Percentiles rank a stretch among this genome's conserved stretches.
Conservation (phyloP, 2,888 invertebrate species). For the Netelia inedita region DNA sequence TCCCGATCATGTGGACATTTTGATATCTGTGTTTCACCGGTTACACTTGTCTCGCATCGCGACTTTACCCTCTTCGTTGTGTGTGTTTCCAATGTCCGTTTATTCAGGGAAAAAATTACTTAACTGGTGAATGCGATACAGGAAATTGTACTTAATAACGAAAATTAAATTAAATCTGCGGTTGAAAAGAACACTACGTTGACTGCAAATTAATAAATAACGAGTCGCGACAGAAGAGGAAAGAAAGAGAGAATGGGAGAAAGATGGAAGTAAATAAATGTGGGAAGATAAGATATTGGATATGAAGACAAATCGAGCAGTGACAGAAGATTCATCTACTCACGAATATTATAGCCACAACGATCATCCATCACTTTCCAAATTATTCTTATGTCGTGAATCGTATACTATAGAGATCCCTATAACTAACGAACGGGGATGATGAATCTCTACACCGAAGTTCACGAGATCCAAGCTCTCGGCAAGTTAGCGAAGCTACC, state of each 20-base stretch:
- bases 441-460: constrained; percentile 46
- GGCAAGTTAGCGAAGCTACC: constrained; percentile 41
- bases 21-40: constrained; percentile 59
- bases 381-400: constrained; percentile 56
- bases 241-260: background rate
- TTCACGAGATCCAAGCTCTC: constrained; percentile 19
- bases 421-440: constrained; percentile 33
- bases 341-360: constrained; percentile 32
- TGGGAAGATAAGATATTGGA: constrained; percentile 4
- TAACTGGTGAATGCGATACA: background rate
- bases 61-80: background rate
- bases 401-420: constrained; percentile 33
- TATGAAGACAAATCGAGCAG: constrained; percentile 43
- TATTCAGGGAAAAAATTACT: background rate
- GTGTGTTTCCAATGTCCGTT: background rate
- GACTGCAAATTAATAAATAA: background rate
- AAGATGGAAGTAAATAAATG: constrained; percentile 22
- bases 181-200: background rate
- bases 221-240: background rate
- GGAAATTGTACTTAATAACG: background rate
- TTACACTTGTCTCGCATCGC: constrained; percentile 9
- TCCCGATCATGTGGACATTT: constrained; percentile 31
- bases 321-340: constrained; percentile 45
- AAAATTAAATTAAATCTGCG: background rate
- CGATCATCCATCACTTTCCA: constrained; percentile 58